A percentile compares a stretch with the other conserved stretches of the same genome.
Conservation (phyloP, 2,797 vertebrate genomes). For the Darevskia nairensis region DNA sequence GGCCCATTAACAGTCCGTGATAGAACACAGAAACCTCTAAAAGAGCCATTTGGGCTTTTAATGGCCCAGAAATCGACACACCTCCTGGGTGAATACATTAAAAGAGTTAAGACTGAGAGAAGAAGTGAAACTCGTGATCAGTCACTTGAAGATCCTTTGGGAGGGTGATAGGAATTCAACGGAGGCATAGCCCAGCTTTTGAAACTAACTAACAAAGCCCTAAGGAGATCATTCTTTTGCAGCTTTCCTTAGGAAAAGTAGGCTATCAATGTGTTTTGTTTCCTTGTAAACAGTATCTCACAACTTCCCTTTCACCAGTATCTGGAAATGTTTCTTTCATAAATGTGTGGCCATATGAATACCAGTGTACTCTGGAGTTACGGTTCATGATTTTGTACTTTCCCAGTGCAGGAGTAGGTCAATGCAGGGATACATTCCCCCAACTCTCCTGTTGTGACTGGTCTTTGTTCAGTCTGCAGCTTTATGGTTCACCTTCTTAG, state of each 20-base stretch:
- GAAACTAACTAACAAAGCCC: slow-evolving; percentile 6
- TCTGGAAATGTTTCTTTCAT: not conserved
- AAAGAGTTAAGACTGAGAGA: not conserved
- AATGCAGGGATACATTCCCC: not conserved
- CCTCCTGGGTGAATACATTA: slow-evolving; percentile 20
- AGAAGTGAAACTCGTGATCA: not conserved
- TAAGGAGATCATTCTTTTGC: not conserved
- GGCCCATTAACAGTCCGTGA: not conserved
- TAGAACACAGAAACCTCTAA: slow-evolving; percentile 19
- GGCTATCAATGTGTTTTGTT: not conserved
- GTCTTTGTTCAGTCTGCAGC: no score
- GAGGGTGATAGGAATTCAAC: not conserved
- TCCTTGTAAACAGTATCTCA: not conserved
- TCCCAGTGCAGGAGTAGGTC: not conserved
- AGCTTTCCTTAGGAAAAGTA: not conserved
- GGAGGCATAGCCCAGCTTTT: slow-evolving; percentile 1
- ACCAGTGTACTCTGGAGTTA: not conserved
- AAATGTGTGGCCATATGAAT: not conserved
- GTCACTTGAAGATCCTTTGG: not conserved
- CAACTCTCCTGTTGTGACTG: not conserved
- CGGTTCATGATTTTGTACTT: not conserved
- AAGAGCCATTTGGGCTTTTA: not conserved
- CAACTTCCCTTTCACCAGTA: not conserved
- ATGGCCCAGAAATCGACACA: slow-evolving; percentile 10
- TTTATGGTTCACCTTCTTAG: no score